Percentiles rank a stretch among this genome's conserved stretches.
Evolutionary conservation across 2,113 vertebrate genomes (phyloP).

Genomic region (Amphiprion ocellaris): DNA sequence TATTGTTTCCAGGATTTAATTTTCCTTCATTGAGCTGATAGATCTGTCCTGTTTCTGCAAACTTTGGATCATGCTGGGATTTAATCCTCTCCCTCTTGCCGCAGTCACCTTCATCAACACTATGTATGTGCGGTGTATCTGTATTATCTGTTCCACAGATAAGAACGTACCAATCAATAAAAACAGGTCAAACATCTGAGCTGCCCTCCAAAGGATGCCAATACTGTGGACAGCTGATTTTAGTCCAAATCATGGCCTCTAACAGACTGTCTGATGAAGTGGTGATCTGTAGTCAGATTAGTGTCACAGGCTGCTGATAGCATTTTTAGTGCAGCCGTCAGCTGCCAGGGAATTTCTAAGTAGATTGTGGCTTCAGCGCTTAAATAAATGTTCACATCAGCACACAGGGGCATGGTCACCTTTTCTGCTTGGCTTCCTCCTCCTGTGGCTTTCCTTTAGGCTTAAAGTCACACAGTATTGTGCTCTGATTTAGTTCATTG

Average conservation of each 20-base stretch:
- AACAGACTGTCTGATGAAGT: not conserved
- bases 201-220: conserved; percentile 25
- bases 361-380: conserved; percentile 27
- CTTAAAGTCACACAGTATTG: conserved; percentile 46
- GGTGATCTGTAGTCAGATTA: not conserved
- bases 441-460: conserved; percentile 18
- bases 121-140: not conserved
- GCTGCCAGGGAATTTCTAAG: conserved; percentile 39
- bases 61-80: not conserved
- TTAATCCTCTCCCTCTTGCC: not conserved
- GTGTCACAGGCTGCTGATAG: conserved; percentile 5
- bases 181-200: conserved; percentile 19
- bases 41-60: not conserved
- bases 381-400: conserved; percentile 46
- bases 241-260: not conserved
- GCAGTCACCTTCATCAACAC: conserved; percentile 37
- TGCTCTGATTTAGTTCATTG: conserved; percentile 31
- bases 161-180: conserved; percentile 39
- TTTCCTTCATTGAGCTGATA: not conserved
- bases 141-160: conserved; percentile 34
- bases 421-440: conserved; percentile 16
- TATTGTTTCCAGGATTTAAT: not conserved
- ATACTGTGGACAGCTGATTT: conserved; percentile 14
- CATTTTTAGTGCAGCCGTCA: conserved; percentile 14
- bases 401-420: conserved; percentile 34